Percentiles rank a stretch among this genome's conserved stretches.
Conservation (phyloP, 1,140 invertebrate genomes). For the Amyelois transitella region DNA sequence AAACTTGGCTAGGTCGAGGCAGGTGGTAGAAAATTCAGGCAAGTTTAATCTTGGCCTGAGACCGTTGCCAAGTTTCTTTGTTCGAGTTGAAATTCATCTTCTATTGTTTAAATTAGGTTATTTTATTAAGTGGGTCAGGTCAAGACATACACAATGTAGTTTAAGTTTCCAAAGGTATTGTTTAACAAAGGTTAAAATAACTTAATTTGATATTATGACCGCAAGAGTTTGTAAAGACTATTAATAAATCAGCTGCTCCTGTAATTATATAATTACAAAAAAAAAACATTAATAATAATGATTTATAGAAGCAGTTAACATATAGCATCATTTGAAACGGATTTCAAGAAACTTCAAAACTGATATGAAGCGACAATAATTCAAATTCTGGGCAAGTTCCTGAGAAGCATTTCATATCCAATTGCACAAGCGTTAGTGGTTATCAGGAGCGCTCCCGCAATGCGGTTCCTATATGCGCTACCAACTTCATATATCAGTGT, state of each 20-base stretch:
- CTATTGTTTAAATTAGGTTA: slow-evolving; percentile 9
- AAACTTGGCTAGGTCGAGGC: slow-evolving; percentile 38
- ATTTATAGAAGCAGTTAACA: no score
- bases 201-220: no score
- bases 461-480: slow-evolving; percentile 22
- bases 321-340: no score
- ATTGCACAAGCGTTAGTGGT: slow-evolving; percentile 6
- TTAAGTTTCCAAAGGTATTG: not conserved
- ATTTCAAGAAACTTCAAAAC: not conserved
- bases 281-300: no score
- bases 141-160: not conserved
- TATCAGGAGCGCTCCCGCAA: slow-evolving; percentile 16
- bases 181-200: no score
- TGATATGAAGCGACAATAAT: not conserved
- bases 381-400: not conserved
- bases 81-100: slow-evolving; percentile 27
- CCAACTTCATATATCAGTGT: slow-evolving; percentile 16
- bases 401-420: not conserved
- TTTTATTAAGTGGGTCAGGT: not conserved
- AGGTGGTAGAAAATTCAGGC: slow-evolving; percentile 30
- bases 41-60: slow-evolving; percentile 33
- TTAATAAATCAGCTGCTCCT: no score
- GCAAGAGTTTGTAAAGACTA: no score
- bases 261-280: no score
- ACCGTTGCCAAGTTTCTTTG: slow-evolving; percentile 39